phyloP scores from a whole-genome alignment of 2,113 vertebrate species.

The Ictidomys tridecemlineatus region DNA sequence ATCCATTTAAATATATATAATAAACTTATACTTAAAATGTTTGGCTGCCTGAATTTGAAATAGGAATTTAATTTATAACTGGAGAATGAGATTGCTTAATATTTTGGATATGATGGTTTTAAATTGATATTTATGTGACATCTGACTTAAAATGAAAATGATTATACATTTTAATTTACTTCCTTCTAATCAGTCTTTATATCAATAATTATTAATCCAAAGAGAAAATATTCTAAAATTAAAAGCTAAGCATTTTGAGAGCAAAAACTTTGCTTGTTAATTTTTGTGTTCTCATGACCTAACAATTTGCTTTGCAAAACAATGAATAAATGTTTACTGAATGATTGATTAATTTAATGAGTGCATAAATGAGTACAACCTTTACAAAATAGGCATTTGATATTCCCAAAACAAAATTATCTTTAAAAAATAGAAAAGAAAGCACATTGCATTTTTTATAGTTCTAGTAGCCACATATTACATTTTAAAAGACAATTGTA shows the following conservation, averaged over 20 bases:
- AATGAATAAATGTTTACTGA: conserved; percentile 38
- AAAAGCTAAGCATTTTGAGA: not conserved
- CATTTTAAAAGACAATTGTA: conserved; percentile 45
- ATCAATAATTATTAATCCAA: conserved; percentile 11
- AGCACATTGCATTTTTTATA: not conserved
- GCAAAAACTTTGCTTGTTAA: not conserved
- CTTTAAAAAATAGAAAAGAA: not conserved
- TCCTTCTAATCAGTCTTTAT: not conserved
- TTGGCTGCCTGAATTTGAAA: conserved; percentile 19
- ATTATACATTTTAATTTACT: not conserved
- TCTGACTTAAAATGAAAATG: conserved; percentile 15
- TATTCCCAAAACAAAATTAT: conserved; percentile 26
- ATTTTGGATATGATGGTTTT: conserved; percentile 15
- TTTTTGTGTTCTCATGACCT: conserved; percentile 21
- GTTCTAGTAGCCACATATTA: not conserved
- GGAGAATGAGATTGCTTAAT: conserved; percentile 18
- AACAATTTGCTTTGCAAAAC: not conserved
- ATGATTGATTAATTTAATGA: conserved; percentile 24
- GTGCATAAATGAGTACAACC: not conserved
- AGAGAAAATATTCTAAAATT: conserved; percentile 50
- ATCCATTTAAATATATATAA: not conserved
- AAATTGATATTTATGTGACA: not conserved
- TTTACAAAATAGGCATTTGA: conserved; percentile 16
- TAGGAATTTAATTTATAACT: conserved; percentile 41
- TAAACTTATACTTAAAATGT: not conserved